Percentiles rank a stretch among this genome's conserved stretches.
These are phyloP conservation scores for Sorex fumeus DNA, from an alignment of 2,113 vertebrate genomes.

Conservation along the genomic window DNA sequence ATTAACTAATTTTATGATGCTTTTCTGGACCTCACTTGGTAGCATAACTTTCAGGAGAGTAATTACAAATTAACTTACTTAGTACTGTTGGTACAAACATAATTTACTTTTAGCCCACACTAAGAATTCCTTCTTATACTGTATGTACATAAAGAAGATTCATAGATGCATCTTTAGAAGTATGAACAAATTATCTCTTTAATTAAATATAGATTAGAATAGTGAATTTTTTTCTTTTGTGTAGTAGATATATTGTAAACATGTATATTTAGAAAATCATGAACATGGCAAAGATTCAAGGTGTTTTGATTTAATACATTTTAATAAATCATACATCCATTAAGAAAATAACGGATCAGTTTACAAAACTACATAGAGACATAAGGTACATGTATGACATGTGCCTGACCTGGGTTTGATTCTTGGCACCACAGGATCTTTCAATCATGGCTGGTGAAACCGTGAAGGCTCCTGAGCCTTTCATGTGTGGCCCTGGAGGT, in stretches of 20 bases:
- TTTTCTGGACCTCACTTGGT: constrained; percentile 33
- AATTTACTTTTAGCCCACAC: constrained; percentile 59
- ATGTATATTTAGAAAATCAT: not conserved
- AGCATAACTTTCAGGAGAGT: constrained; percentile 64
- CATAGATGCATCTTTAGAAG: not conserved
- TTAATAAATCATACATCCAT: not conserved
- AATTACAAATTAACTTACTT: constrained; percentile 62
- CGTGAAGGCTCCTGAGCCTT: too few species aligned
- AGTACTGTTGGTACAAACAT: not conserved
- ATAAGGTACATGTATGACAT: too few species aligned
- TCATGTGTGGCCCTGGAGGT: too few species aligned
- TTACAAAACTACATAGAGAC: too few species aligned
- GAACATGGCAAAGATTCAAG: too few species aligned
- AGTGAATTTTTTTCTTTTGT: not conserved
- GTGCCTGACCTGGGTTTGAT: too few species aligned
- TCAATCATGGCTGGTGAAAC: too few species aligned
- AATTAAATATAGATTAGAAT: not conserved
- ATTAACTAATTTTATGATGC: constrained; percentile 58
- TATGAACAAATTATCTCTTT: not conserved
- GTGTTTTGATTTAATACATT: not conserved
- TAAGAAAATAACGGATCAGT: not conserved
- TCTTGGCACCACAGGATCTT: too few species aligned
- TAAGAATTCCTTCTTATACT: not conserved
- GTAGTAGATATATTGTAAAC: not conserved
- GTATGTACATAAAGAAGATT: not conserved